Evolutionary conservation across 2,113 vertebrate genomes (phyloP).

Genomic region (Halcyon malimbica): DNA sequence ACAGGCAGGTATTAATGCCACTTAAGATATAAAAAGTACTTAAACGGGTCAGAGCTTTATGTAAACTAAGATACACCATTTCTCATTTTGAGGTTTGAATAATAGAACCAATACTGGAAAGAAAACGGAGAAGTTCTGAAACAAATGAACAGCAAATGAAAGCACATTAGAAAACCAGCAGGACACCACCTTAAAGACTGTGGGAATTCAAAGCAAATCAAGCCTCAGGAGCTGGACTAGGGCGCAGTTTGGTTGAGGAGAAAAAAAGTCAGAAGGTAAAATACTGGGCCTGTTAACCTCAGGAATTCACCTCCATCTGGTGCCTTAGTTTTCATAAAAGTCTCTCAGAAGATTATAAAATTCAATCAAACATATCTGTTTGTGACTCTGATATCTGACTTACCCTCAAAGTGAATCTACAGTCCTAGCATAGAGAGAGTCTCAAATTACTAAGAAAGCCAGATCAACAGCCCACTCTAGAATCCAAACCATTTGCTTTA

Average conservation of each 20-base stretch:
- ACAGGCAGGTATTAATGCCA: background rate
- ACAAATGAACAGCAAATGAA: background rate
- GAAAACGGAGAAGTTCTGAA: background rate
- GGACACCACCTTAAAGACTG: background rate
- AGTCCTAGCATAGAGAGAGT: background rate
- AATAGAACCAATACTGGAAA: background rate
- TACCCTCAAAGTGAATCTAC: background rate
- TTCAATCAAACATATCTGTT: background rate
- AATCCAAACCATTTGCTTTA: background rate
- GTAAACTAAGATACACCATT: background rate
- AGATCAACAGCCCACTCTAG: background rate
- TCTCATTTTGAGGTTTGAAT: background rate
- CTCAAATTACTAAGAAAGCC: background rate
- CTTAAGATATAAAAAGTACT: background rate
- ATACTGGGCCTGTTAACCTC: background rate
- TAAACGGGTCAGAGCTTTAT: background rate
- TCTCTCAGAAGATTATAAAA: background rate
- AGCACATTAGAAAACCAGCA: background rate
- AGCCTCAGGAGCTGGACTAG: background rate
- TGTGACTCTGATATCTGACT: background rate
- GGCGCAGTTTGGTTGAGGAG: background rate
- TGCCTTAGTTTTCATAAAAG: background rate
- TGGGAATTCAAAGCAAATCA: background rate
- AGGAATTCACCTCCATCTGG: background rate
- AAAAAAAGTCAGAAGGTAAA: background rate